phyloP scores from a whole-genome alignment of 1,140 invertebrate genomes.

The Nautilus pompilius region DNA sequence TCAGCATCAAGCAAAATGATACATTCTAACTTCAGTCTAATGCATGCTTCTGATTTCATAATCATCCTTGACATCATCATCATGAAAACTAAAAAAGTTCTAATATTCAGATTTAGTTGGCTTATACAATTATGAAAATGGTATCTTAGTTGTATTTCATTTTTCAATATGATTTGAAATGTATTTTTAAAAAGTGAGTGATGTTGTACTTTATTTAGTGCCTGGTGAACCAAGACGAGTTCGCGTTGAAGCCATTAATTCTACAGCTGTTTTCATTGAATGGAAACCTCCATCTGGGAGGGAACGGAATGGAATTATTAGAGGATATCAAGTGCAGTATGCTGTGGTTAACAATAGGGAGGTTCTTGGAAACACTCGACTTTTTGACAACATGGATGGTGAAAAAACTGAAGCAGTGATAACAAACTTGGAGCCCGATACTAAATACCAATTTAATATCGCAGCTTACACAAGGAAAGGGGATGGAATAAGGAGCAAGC shows the following conservation, averaged over 20 bases:
- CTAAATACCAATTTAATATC: conserved; percentile 77
- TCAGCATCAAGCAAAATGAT: no score
- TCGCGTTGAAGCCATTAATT: conserved; percentile 81
- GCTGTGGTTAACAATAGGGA: conserved; percentile 35
- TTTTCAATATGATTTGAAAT: no score
- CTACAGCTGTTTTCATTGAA: conserved; percentile 83
- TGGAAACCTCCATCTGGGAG: conserved; percentile 88
- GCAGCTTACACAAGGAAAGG: conserved; percentile 91
- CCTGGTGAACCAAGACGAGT: conserved; percentile 93
- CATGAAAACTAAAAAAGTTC: no score
- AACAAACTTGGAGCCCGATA: conserved; percentile 86
- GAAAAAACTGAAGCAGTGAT: conserved; percentile 77
- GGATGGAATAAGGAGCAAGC: conserved; percentile 83
- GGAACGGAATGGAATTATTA: conserved; percentile 92
- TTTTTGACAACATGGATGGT: conserved; percentile 54
- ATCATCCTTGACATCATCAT: no score
- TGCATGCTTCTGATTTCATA: no score
- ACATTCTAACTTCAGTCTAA: no score
- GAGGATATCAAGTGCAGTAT: conserved; percentile 95
- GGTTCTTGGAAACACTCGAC: conserved; percentile 25
- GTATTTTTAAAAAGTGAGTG: no score
- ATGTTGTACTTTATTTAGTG: no score
- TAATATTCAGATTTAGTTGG: no score
- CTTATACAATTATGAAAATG: no score
- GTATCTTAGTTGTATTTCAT: no score